Percentiles rank a stretch among this genome's conserved stretches.
Conservation (phyloP, 2,113 vertebrate genomes). For the Probosciger aterrimus region DNA sequence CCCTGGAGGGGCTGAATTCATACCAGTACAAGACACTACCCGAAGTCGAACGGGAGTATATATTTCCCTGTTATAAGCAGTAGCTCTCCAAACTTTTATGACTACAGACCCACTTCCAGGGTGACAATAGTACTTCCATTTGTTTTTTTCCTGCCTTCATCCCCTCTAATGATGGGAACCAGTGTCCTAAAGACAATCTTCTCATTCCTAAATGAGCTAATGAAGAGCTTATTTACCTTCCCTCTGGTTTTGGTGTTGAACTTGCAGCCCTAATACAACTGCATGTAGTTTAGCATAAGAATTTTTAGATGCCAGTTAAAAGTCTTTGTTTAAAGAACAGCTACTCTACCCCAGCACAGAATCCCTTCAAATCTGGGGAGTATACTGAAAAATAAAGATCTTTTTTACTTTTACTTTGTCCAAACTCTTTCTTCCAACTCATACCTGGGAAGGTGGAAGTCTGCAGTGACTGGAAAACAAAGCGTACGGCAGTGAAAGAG, state of each 20-base stretch:
- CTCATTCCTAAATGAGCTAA: neutral
- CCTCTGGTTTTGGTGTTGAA: neutral
- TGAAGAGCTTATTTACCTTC: neutral
- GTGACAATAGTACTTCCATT: neutral
- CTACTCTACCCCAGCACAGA: neutral
- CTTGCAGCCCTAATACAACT: neutral
- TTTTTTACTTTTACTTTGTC: neutral
- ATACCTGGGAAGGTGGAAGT: neutral
- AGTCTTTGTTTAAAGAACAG: neutral
- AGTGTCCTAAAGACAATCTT: neutral
- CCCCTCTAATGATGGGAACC: neutral
- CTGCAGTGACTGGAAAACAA: neutral
- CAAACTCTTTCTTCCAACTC: neutral
- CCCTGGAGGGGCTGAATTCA: neutral
- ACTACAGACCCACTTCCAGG: neutral
- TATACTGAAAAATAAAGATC: neutral
- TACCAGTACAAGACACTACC: no score
- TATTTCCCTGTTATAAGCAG: neutral
- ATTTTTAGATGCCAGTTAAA: neutral
- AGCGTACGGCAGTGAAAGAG: neutral
- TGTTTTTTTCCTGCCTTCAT: neutral
- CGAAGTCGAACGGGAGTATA: fast-evolving
- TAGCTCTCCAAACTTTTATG: fast-evolving
- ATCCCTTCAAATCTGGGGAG: neutral
- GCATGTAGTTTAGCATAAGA: neutral